These are phyloP conservation scores for Aphodius granarius DNA, from an alignment of 2,888 invertebrate genomes.

Conservation along the genomic window DNA sequence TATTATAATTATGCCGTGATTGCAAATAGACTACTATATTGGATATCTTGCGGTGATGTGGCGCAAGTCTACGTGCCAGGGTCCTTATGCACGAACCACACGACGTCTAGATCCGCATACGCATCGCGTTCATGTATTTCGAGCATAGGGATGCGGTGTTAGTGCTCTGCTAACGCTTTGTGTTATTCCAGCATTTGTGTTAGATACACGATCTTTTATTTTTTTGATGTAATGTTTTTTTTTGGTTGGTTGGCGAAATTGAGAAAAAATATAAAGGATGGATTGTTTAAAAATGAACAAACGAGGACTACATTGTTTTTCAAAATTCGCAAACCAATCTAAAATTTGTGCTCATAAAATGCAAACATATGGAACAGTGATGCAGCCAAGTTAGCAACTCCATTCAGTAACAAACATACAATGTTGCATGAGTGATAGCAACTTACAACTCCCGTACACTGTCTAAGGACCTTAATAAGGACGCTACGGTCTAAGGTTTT, in stretches of 20 bases:
- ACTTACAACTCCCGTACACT: neutral
- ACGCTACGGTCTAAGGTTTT: slow-evolving; percentile 2
- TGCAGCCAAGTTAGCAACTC: neutral
- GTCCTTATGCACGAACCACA: no score
- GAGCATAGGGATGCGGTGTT: neutral
- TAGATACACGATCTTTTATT: neutral
- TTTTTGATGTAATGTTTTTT: neutral
- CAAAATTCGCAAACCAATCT: neutral
- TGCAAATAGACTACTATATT: neutral
- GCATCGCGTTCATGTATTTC: no score
- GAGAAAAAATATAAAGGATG: neutral
- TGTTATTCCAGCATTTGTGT: neutral
- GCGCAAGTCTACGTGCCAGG: neutral
- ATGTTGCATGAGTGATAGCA: neutral
- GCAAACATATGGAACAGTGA: neutral
- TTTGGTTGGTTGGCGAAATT: neutral
- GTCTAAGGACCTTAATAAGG: slow-evolving; percentile 3
- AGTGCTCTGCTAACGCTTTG: neutral
- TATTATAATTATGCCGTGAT: neutral
- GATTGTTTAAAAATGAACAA: neutral
- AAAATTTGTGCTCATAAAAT: neutral
- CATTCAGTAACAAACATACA: neutral
- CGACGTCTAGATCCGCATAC: no score
- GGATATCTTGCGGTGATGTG: neutral
- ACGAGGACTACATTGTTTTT: neutral